Conservation (phyloP, 1,140 invertebrate genomes). For the Contarinia nasturtii region DNA sequence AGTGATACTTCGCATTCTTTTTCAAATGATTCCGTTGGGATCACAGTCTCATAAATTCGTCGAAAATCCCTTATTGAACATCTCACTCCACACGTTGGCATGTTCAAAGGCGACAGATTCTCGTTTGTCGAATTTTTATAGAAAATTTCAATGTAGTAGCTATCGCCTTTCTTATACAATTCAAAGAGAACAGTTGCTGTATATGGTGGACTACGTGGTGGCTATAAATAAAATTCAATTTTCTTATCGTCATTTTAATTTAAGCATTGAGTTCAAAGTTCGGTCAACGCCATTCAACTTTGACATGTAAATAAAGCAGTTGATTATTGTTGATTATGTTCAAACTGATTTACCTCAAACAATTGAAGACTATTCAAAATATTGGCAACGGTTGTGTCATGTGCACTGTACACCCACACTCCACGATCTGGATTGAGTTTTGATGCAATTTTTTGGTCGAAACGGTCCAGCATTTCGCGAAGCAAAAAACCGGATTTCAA, state of each 20-base stretch:
- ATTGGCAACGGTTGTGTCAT: conserved; percentile 66
- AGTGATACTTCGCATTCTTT: conserved; percentile 28
- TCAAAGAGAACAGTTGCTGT: conserved; percentile 52
- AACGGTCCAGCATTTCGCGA: conserved; percentile 38
- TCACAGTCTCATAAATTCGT: conserved; percentile 26
- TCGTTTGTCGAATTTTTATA: conserved; percentile 38
- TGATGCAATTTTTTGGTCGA: conserved; percentile 25
- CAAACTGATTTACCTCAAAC: conserved; percentile 33
- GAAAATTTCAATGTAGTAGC: conserved; percentile 27
- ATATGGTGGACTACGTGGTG: conserved; percentile 47
- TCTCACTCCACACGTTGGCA: conserved; percentile 34
- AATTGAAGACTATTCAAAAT: conserved; percentile 51
- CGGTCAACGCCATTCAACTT: neutral
- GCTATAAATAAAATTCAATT: conserved; percentile 2
- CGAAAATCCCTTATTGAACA: conserved; percentile 38
- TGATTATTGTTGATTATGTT: neutral
- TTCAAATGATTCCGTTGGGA: conserved; percentile 32
- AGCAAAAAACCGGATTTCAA: conserved; percentile 42
- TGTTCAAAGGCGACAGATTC: conserved; percentile 25
- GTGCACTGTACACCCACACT: conserved; percentile 55
- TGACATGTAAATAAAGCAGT: neutral
- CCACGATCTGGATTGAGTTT: conserved; percentile 32
- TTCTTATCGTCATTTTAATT: neutral
- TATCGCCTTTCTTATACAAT: conserved; percentile 26
- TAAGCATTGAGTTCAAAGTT: neutral